Base-by-base conservation (phyloP, 2,113 vertebrate genomes). In the Antennarius striatus region DNA sequence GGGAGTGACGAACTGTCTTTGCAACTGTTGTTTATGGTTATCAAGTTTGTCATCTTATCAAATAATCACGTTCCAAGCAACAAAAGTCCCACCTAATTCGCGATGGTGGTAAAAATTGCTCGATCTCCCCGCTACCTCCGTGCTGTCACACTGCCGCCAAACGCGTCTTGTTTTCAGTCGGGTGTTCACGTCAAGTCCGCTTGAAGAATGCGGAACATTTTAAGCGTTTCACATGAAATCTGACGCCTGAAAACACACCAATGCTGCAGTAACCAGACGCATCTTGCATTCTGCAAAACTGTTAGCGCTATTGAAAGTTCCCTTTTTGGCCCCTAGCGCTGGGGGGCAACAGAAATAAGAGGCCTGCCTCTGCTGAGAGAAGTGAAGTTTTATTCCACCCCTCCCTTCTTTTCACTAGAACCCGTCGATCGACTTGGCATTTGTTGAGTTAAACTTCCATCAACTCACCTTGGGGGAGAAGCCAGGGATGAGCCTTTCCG, bases 401-500 rank as follows among this genome's bases (percentile, higher is more conserved):
- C 79, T 76, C 83, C 83, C 82, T 84, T 71, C 45, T 58, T 52
- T 54, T 42, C 59, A 12, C 9, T 13, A 0, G 46, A 9, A 59
- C 16, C 40, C 22, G 63, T 63, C 63, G 69, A 67, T 71, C 59
- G 3, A 10, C 14, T 56, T 12, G 11, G 9, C 5, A 14, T 63
- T 67, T 61, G 30, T 59, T 67, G 30, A 28, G 28, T 8, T 62
- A 10, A 22, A 22, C 30, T 68, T 55, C 61, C n/a, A 55, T 56
- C 43, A 22, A 29, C 70, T 94, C 94, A 98, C 97, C 96, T 98
- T 98, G 28, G 94, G 90, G 40, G 93, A 82, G 14, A 94, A 93
- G 62, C 95, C 95, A 14, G 96, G 95, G 79, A 95, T 68, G 61
- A 99, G 91, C 1, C 95, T 92, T 79, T 94, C 94, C 46, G 96